Percentiles rank a stretch among this genome's conserved stretches.
Conservation (phyloP, 2,797 vertebrate species). For the Furcifer pardalis region DNA sequence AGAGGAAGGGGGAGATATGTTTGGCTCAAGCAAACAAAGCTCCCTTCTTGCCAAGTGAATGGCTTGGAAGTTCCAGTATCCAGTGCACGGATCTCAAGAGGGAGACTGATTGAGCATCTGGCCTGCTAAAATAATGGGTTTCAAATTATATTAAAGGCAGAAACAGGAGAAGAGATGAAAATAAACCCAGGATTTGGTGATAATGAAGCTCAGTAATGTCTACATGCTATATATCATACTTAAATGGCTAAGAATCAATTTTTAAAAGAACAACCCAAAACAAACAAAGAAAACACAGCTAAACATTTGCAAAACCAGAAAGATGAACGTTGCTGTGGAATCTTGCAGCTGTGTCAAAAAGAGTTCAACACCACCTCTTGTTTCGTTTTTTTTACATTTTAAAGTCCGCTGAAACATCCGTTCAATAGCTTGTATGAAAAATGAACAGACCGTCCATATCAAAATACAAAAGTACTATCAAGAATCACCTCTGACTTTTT, state of each 20-base stretch:
- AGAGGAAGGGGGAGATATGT: too few relatives aligned
- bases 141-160: conserved; percentile 38
- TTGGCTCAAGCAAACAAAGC: not conserved
- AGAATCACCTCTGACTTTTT: conserved; percentile 81
- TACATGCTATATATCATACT: conserved; percentile 59
- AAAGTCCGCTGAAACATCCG: conserved; percentile 67
- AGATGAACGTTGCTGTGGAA: conserved; percentile 66
- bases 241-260: conserved; percentile 57
- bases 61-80: not conserved
- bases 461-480: conserved; percentile 84
- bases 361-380: conserved; percentile 64
- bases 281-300: conserved; percentile 57
- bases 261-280: conserved; percentile 48
- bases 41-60: not conserved
- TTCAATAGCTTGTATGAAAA: conserved; percentile 72
- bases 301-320: conserved; percentile 69
- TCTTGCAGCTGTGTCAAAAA: conserved; percentile 71
- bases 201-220: conserved; percentile 60
- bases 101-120: not conserved
- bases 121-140: conserved; percentile 26
- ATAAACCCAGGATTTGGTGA: conserved; percentile 58
- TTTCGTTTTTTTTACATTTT: conserved; percentile 57
- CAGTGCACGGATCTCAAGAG: conserved; percentile 20
- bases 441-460: conserved; percentile 79
- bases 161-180: not conserved